Conservation (phyloP, 1,140 invertebrate species). For the Drosophila ananassae region DNA sequence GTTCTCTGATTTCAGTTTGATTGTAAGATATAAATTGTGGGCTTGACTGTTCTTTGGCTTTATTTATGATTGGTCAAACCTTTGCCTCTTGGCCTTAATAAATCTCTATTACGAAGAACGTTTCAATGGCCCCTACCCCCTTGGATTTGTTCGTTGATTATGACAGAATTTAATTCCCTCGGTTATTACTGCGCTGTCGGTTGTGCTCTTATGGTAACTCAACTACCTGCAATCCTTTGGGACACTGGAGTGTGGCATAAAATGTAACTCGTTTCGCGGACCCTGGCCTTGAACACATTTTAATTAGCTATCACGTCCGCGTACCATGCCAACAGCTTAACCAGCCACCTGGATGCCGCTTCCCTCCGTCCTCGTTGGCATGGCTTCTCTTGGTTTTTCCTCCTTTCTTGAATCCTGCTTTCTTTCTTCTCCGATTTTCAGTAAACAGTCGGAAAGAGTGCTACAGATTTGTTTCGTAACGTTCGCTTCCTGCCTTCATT, state of each 20-base stretch:
- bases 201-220: slow-evolving; percentile 26
- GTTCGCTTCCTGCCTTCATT: slow-evolving; percentile 56
- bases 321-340: slow-evolving; percentile 46
- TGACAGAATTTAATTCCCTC: slow-evolving; percentile 20
- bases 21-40: too few relatives aligned
- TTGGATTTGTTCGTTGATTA: slow-evolving; percentile 18
- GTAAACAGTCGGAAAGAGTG: slow-evolving; percentile 59
- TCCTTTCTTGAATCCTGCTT: neutral
- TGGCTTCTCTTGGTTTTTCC: slow-evolving; percentile 3
- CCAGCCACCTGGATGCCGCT: slow-evolving; percentile 23
- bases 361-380: slow-evolving; percentile 18
- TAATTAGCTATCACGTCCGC: slow-evolving; percentile 71
- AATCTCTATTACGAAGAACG: slow-evolving; percentile 40
- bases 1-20: neutral
- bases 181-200: slow-evolving; percentile 8
- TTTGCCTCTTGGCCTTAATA: slow-evolving; percentile 31
- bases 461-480: slow-evolving; percentile 50
- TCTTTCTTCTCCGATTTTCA: slow-evolving; percentile 14
- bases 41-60: neutral
- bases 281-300: slow-evolving; percentile 73
- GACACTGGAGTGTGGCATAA: slow-evolving; percentile 31
- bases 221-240: slow-evolving; percentile 22
- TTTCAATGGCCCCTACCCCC: slow-evolving; percentile 10
- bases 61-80: slow-evolving; percentile 3
- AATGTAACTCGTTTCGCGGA: slow-evolving; percentile 40